Evolutionary conservation across 1,140 invertebrate species (phyloP), one percentile per base, ranked within the genome.

Genomic region (Atta texana): DNA sequence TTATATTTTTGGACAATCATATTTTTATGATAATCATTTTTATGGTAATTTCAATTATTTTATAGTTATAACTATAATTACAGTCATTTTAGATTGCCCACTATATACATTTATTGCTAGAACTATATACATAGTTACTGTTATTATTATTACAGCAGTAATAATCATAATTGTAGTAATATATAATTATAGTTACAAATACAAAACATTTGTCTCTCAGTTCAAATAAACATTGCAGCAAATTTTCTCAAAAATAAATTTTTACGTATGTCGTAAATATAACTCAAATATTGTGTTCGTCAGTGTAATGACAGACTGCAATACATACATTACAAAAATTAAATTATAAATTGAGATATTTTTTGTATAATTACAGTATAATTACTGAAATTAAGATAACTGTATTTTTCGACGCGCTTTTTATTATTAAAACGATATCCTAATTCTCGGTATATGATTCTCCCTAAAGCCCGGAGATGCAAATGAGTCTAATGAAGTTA

Each of bases 401-500:
- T 16, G 14, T 68, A 55, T 39, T 69, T 55, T 69, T 57, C n/a
- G 12, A 39, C 16, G 14, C 12, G 21, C 21, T 59, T 74, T 49
- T 72, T 74, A 59, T 80, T 72, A 61, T 31, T 57, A 72, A 71
- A 82, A 21, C 72, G 28, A 74, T 63, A 84, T 63, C 28, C 14
- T n/a, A 61, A 74, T 61, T 49, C 57, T 31, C 51, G 14, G 16
- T 21, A 24, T 51, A 31, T 2, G 71, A 44, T 63, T 57, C 55
- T 49, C 24, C 24, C 39, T 72, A 61, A 63, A 24, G 21, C 39
- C 57, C 21, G 16, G 14, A 21, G n/a, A 74, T 49, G 69, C 55
- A 49, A 74, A 34, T 57, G 49, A 21, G 55, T 82, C 49, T 61
- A 74, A 82, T 59, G 55, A 84, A 74, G 72, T 84, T 84, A 74